Base-by-base conservation (phyloP, 2,797 vertebrate genomes). In the Anomalospiza imberbis region DNA sequence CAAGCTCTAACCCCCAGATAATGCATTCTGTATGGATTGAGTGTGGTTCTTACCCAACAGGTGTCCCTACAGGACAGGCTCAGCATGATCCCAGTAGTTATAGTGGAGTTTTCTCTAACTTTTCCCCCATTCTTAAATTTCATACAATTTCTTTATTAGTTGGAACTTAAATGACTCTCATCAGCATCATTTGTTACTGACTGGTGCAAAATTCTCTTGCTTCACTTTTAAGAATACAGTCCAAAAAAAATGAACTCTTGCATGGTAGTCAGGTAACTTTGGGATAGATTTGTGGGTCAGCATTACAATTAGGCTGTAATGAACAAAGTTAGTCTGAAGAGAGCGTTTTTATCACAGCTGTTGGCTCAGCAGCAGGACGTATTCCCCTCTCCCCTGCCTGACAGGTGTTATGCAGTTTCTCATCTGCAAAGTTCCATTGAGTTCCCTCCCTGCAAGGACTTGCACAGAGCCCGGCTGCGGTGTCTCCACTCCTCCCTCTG, bases 391-490 rank as follows among this genome's bases (percentile, higher is more conserved):
- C 14, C 18, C 17, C 29, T 67, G 42, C 12, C 42, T 48, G 44
- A 48, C 51, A 67, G 29, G 29, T 48, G 19, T 28, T 40, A 6
- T 19, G 34, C 34, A 40, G 9, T 48, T 57, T 57, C 42, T 48
- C 51, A 12, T 7, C 7, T 47, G 32, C 21, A 47, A 16, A 47
- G 29, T 8, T 14, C 53, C 24, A 22, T 5, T 0, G 1, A n/a
- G 17, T 18, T 67, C 22, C 42, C 18, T n/a, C 22, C 22, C 62
- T 32, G 9, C 11, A 47, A 14, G 51, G 11, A 38, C 55, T 78
- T 32, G 51, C 42, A 34, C 58, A 38, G 61, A 63, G 6, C n/a
- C n/a, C 47, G 75, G 28, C 13, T 1, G 0, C 0, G 1, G 42
- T 7, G 4, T 32, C 22, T 28, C 17, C 21, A 26, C 5, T 36